phyloP scores from a whole-genome alignment of 2,888 invertebrate genomes.

The Agrochola circellaris region DNA sequence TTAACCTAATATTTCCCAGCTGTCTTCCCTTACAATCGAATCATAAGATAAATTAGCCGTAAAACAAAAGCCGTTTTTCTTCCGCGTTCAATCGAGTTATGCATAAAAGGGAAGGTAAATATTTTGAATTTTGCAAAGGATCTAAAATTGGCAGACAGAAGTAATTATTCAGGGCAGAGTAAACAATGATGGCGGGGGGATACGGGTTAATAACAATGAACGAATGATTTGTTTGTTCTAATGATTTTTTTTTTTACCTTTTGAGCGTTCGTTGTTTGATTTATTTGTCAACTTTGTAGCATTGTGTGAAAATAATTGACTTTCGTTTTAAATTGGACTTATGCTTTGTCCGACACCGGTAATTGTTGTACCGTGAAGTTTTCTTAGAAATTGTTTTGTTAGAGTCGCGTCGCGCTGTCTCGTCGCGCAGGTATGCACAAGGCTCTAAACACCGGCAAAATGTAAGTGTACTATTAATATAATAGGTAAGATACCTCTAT shows the following conservation, averaged over 20 bases:
- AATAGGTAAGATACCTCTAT: not conserved
- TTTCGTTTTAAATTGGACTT: not conserved
- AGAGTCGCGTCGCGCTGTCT: too few species aligned
- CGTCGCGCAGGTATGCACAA: too few species aligned
- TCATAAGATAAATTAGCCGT: constrained; percentile 45
- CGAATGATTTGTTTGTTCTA: constrained; percentile 26
- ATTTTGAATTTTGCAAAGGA: constrained; percentile 45
- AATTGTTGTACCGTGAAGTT: too few species aligned
- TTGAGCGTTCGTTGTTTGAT: not conserved
- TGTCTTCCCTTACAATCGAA: constrained; percentile 30
- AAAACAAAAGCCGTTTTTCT: constrained; percentile 47
- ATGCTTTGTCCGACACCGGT: too few species aligned
- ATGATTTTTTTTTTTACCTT: not conserved
- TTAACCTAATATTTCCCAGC: constrained; percentile 26
- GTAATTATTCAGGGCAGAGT: constrained; percentile 36
- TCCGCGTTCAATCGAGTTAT: constrained; percentile 27
- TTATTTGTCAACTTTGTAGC: not conserved
- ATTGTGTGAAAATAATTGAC: not conserved
- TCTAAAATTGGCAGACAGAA: constrained; percentile 33
- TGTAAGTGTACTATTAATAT: not conserved
- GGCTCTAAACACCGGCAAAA: too few species aligned
- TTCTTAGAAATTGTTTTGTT: too few species aligned
- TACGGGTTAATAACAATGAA: constrained; percentile 38
- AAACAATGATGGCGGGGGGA: constrained; percentile 27
- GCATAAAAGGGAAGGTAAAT: constrained; percentile 41